Conservation (phyloP, 2,797 vertebrate genomes). For the Centropyge bicolor region DNA sequence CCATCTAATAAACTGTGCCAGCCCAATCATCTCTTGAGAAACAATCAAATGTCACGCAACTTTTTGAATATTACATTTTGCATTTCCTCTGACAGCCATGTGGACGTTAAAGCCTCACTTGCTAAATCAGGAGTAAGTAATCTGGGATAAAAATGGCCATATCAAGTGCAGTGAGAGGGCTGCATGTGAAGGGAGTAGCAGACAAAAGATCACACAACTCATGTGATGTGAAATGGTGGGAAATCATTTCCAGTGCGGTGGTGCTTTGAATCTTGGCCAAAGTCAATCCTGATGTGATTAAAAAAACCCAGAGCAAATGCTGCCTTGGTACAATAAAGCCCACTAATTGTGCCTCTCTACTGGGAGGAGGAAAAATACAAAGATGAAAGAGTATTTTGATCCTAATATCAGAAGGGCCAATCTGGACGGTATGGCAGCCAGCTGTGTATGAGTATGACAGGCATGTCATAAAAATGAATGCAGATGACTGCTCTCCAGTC, state of each 20-base stretch:
- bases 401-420: conserved; percentile 70
- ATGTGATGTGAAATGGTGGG: conserved; percentile 60
- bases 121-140: conserved; percentile 36
- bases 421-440: conserved; percentile 53
- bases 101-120: conserved; percentile 34
- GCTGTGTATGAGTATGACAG: conserved; percentile 57
- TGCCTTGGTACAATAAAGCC: conserved; percentile 62
- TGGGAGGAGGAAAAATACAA: conserved; percentile 17
- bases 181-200: conserved; percentile 19
- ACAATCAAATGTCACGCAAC: conserved; percentile 5
- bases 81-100: conserved; percentile 4
- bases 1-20: conserved; percentile 11
- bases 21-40: not conserved
- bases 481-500: not conserved
- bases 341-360: conserved; percentile 64
- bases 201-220: conserved; percentile 60
- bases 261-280: conserved; percentile 75
- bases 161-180: conserved; percentile 28
- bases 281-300: conserved; percentile 79
- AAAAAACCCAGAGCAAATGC: conserved; percentile 57
- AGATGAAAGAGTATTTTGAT: conserved; percentile 71
- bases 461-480: conserved; percentile 51
- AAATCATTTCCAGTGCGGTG: conserved; percentile 66
- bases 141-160: conserved; percentile 45
- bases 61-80: conserved; percentile 23